These are phyloP conservation scores for Pristionchus arcanus DNA, from an alignment of 2,888 invertebrate species.

Conservation along the genomic window DNA sequence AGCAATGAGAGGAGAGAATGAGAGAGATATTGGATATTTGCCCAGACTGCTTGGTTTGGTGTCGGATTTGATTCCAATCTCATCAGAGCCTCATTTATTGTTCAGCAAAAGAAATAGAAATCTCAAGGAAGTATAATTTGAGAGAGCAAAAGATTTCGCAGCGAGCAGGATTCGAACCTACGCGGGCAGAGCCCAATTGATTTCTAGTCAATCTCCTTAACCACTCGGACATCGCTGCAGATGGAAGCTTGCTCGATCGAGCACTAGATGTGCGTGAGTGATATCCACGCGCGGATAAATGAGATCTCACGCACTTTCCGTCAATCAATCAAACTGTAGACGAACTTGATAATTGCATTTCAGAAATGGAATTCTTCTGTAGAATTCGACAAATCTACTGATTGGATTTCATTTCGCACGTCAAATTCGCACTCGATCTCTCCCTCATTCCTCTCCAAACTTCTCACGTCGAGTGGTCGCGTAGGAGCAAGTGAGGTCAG, in stretches of 20 bases:
- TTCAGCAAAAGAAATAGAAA: not conserved
- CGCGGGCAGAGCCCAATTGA: constrained; percentile 74
- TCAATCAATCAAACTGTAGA: not conserved
- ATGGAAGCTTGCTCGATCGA: not conserved
- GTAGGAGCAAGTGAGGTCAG: not conserved
- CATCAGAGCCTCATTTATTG: not conserved
- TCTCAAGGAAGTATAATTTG: not conserved
- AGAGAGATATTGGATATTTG: too few relatives aligned
- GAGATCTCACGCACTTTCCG: not conserved
- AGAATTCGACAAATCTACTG: not conserved
- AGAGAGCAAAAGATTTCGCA: constrained; percentile 34
- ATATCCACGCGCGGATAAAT: not conserved
- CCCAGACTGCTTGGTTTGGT: not conserved
- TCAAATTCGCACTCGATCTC: not conserved
- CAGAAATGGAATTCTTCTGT: not conserved
- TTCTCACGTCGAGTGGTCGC: constrained; percentile 20
- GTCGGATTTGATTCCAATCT: not conserved
- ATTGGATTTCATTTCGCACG: not conserved
- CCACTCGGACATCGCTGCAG: constrained; percentile 67
- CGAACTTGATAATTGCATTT: not conserved
- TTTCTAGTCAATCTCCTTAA: constrained; percentile 75
- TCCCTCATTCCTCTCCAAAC: not conserved
- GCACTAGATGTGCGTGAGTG: not conserved
- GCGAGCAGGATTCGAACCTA: constrained; percentile 72
- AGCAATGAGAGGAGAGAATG: not conserved